Evolutionary conservation across 2,797 vertebrate genomes (phyloP).

Genomic region (Coregonus ussuriensis): DNA sequence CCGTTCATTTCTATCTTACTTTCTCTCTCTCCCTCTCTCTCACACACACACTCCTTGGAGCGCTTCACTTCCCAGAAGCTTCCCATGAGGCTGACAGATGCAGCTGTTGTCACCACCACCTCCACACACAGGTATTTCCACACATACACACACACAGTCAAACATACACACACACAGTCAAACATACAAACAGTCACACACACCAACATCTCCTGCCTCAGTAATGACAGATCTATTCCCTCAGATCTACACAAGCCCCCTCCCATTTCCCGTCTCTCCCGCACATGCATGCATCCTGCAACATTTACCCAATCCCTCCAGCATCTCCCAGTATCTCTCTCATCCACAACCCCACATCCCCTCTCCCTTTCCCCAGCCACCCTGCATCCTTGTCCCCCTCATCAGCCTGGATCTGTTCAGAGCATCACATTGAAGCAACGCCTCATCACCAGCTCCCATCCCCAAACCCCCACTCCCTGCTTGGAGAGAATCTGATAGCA

Average conservation of each 20-base stretch:
- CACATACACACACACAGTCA: slow-evolving; percentile 32
- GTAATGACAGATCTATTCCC: slow-evolving; percentile 34
- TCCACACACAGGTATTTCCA: slow-evolving; percentile 22
- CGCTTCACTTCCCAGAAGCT: slow-evolving; percentile 45
- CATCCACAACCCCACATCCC: slow-evolving; percentile 5
- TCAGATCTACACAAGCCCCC: slow-evolving; percentile 36
- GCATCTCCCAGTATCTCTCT: slow-evolving; percentile 29
- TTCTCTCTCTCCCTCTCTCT: slow-evolving; percentile 9
- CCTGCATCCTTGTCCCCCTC: slow-evolving; percentile 35
- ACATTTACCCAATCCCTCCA: slow-evolving; percentile 37
- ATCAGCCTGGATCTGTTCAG: slow-evolving; percentile 45
- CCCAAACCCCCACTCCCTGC: slow-evolving; percentile 31
- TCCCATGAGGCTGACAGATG: slow-evolving; percentile 47
- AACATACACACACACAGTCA: slow-evolving; percentile 42
- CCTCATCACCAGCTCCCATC: slow-evolving; percentile 48
- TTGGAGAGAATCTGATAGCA: slow-evolving; percentile 54
- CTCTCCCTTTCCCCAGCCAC: slow-evolving; percentile 28
- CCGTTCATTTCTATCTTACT: not conserved
- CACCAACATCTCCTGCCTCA: slow-evolving; percentile 53
- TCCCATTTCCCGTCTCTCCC: slow-evolving; percentile 43
- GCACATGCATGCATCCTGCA: slow-evolving; percentile 36
- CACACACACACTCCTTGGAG: slow-evolving; percentile 21
- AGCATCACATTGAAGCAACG: slow-evolving; percentile 49
- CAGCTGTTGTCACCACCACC: slow-evolving; percentile 33
- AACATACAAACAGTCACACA: slow-evolving; percentile 11